Evolutionary conservation across 2,113 vertebrate genomes (phyloP).

Genomic region (Sphyrna mokarran): DNA sequence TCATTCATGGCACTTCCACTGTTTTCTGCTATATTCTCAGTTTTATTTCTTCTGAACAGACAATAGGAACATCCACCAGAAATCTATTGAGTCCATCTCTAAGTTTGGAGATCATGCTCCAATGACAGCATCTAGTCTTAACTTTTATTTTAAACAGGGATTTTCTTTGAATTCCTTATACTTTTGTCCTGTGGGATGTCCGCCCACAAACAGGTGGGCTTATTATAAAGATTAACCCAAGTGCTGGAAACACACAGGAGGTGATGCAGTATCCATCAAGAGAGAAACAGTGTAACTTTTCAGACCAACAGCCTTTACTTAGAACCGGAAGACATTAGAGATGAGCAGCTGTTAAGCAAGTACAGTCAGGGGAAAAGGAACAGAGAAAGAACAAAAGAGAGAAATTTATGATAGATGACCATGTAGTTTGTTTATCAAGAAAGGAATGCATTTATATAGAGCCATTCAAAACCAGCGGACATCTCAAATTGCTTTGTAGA

Average conservation of each 20-base stretch:
- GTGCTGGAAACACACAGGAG: neutral
- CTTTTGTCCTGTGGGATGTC: neutral
- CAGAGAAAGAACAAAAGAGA: neutral
- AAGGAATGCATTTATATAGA: too few species aligned
- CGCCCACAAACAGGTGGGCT: neutral
- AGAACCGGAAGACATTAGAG: neutral
- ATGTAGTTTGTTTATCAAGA: neutral
- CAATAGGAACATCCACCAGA: neutral
- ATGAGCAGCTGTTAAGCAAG: neutral
- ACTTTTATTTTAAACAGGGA: neutral
- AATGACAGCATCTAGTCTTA: neutral
- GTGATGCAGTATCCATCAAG: neutral
- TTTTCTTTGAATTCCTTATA: neutral
- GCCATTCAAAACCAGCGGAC: too few species aligned
- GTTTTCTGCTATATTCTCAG: neutral
- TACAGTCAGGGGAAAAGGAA: neutral
- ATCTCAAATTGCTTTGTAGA: too few species aligned
- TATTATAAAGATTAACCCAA: neutral
- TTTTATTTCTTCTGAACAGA: neutral
- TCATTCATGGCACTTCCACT: neutral
- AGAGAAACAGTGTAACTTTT: neutral
- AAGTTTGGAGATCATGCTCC: neutral
- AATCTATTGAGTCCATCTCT: too few species aligned
- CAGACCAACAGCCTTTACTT: neutral
- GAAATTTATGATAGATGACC: neutral